These are phyloP conservation scores for Epistrophella euchroma DNA, from an alignment of 2,888 invertebrate species.

Conservation along the genomic window DNA sequence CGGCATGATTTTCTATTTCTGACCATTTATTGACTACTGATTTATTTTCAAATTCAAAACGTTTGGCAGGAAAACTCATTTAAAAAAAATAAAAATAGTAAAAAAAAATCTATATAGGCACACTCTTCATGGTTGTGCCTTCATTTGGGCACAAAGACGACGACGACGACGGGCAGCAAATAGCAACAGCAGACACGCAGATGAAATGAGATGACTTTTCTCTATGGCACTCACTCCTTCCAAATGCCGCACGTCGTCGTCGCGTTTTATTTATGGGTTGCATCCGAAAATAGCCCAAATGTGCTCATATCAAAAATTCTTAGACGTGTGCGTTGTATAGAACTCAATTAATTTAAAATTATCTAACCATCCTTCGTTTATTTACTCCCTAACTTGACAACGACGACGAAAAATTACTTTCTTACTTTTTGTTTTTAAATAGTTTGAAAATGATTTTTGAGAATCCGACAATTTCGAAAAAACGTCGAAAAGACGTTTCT, in stretches of 20 bases:
- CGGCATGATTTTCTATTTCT: slow-evolving; percentile 43
- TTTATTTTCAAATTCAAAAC: slow-evolving; percentile 73
- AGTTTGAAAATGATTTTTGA: slow-evolving; percentile 35
- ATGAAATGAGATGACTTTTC: slow-evolving; percentile 32
- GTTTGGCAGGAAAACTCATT: slow-evolving; percentile 53
- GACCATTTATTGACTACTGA: slow-evolving; percentile 74
- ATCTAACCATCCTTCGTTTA: slow-evolving; percentile 58
- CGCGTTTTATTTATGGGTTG: slow-evolving; percentile 61
- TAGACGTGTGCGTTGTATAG: slow-evolving; percentile 47
- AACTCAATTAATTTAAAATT: slow-evolving; percentile 73
- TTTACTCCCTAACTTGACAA: not conserved
- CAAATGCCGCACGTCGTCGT: slow-evolving; percentile 16
- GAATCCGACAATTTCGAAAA: not conserved
- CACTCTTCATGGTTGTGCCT: slow-evolving; percentile 47
- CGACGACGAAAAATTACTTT: slow-evolving; percentile 34
- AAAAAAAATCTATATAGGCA: slow-evolving; percentile 6
- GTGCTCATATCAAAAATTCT: slow-evolving; percentile 45
- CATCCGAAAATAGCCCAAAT: slow-evolving; percentile 65
- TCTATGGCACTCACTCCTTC: slow-evolving; percentile 29
- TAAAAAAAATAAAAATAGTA: slow-evolving; percentile 22
- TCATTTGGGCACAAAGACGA: slow-evolving; percentile 61
- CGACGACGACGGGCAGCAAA: not conserved
- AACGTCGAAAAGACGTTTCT: not conserved
- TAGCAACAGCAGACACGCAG: slow-evolving; percentile 26
- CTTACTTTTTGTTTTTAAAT: not conserved